Conservation (phyloP, 1,140 invertebrate species). For the Drosophila lowei region DNA sequence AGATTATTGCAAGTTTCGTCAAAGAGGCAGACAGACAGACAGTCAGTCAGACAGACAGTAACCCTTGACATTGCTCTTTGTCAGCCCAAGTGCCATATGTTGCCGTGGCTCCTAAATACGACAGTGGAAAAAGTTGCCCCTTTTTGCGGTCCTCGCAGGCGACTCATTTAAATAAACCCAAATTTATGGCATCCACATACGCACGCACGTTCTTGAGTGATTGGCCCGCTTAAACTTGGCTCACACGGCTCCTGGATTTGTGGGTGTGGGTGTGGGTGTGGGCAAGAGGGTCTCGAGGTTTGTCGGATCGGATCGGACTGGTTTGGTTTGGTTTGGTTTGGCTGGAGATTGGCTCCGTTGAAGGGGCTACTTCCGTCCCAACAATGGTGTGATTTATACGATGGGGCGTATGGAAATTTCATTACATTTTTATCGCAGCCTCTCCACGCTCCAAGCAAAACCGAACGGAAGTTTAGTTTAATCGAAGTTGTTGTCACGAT, state of each 20-base stretch:
- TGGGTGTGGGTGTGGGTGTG: not conserved
- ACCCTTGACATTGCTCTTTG: conserved; percentile 42
- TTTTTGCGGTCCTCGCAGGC: conserved; percentile 33
- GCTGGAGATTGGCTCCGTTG: conserved; percentile 35
- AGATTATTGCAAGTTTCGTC: conserved; percentile 28
- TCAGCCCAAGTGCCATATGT: conserved; percentile 55
- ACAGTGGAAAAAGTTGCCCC: not conserved
- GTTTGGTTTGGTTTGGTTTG: conserved; percentile 29
- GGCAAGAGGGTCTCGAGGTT: not conserved
- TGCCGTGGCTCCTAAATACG: conserved; percentile 22
- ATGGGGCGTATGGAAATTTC: conserved; percentile 59
- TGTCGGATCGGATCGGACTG: not conserved
- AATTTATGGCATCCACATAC: conserved; percentile 61
- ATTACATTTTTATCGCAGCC: conserved; percentile 65
- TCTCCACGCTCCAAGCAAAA: conserved; percentile 3
- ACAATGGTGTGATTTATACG: conserved; percentile 77
- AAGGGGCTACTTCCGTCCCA: conserved; percentile 67
- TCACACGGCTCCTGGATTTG: conserved; percentile 16
- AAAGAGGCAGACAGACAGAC: not conserved
- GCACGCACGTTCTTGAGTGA: conserved; percentile 54
- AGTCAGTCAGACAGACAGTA: not conserved
- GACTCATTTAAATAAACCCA: conserved; percentile 75
- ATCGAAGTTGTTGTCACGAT: conserved; percentile 75
- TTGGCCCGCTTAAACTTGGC: conserved; percentile 53
- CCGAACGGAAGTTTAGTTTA: conserved; percentile 74